phyloP scores from a whole-genome alignment of 2,113 vertebrate genomes.

The Trematomus loennbergii region DNA sequence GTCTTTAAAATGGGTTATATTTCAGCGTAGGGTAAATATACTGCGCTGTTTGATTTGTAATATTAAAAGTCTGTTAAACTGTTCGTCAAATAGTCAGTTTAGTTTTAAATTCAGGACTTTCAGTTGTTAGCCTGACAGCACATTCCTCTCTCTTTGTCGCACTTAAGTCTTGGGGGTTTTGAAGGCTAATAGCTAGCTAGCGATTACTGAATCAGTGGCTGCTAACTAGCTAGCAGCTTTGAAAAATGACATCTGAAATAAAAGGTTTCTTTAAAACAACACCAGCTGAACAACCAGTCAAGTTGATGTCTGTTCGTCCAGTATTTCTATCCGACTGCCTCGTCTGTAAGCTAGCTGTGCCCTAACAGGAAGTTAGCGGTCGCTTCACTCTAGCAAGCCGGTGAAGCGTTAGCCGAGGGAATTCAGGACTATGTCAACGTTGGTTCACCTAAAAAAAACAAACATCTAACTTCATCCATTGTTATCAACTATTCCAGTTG shows the following conservation, averaged over 20 bases:
- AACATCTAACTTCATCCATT: neutral
- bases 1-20: too few relatives aligned
- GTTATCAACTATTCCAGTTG: neutral
- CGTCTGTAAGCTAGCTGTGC: slow-evolving; percentile 23
- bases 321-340: slow-evolving; percentile 24
- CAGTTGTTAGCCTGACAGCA: neutral
- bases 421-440: too few relatives aligned
- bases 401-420: slow-evolving; percentile 75
- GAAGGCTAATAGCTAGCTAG: slow-evolving; percentile 2
- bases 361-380: slow-evolving; percentile 46
- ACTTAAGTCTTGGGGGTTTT: neutral
- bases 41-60: neutral
- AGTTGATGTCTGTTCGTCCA: neutral
- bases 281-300: slow-evolving; percentile 1
- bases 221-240: neutral
- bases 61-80: neutral
- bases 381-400: neutral
- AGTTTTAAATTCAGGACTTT: neutral
- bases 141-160: neutral
- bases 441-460: too few relatives aligned
- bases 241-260: slow-evolving; percentile 9
- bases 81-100: neutral
- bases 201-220: neutral
- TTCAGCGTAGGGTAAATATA: too few relatives aligned
- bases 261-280: slow-evolving; percentile 42